Evolutionary conservation across 1,140 invertebrate genomes (phyloP), one percentile per base, ranked within the genome.

Genomic region (Micrasema minimum): DNA sequence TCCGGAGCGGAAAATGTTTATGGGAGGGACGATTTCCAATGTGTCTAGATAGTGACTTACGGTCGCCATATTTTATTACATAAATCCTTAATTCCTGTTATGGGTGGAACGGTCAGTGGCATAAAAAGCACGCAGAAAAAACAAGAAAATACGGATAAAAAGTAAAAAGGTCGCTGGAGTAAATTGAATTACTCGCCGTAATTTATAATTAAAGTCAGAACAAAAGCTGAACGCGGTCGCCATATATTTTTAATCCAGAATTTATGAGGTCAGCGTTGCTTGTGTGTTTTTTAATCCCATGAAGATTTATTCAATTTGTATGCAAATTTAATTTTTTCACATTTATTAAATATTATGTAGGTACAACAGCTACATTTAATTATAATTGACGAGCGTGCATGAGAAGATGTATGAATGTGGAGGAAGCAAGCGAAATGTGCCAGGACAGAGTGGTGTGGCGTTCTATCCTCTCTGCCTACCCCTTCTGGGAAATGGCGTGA

Each of bases 21-120:
- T 75, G 69, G 73, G 66, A 75, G 73, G 73, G 73, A 75, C 73
- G 73, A 72, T 69, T 75, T 69, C 70, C 73, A 69, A 75, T 75
- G 73, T 69, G 66, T 68, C 65, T 72, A 43, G 69, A 66, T 71
- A 75, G 69, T 69, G 68, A 74, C 61, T 71, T 67, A 74, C 69
- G 66, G 67, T 69, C 22, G 31, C 69, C 73, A 71, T 75, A 75
- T 75, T 71, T 75, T 75, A 75, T 66, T 64, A 71, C 69, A 75
- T 75, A 75, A 75, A 75, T 75, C 73, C 73, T 71, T 61, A 65
- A 67, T 68, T 68, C 72, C 66, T 71, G 72, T 74, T 73, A 74
- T 71, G 64, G 59, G 70, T 62, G 43, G 38, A 59, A 62, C 50
- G 72, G 72, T 74, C 72, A 74, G 62, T 65, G 55, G 57, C 67